These are phyloP conservation scores for Anastrepha ludens DNA, from an alignment of 1,140 invertebrate species.

Conservation along the genomic window DNA sequence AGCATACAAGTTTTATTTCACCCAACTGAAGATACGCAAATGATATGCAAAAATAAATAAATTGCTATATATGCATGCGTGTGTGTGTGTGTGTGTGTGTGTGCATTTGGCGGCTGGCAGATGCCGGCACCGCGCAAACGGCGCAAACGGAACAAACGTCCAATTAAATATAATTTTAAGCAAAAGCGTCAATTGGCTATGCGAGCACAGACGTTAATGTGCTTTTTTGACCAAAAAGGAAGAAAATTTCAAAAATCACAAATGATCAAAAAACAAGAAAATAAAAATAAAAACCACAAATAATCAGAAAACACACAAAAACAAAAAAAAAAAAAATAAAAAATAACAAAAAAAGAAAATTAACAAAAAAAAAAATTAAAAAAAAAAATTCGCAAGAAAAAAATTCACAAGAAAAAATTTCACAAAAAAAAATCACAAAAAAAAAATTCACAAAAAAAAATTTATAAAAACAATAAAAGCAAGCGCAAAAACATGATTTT, in stretches of 20 bases:
- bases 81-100: neutral
- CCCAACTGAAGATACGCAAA: neutral
- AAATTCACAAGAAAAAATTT: neutral
- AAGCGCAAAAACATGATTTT: neutral
- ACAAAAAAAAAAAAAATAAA: no score
- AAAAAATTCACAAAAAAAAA: neutral
- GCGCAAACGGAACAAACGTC: neutral
- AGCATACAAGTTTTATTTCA: neutral
- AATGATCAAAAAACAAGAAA: neutral
- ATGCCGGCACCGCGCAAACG: conserved; percentile 22
- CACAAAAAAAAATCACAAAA: neutral
- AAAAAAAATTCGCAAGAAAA: no score
- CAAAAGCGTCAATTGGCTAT: neutral
- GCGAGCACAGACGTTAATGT: neutral
- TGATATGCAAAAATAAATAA: conserved; percentile 3
- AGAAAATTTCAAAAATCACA: no score
- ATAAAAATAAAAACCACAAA: neutral
- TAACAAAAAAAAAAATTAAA: neutral
- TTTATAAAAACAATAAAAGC: neutral
- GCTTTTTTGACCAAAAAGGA: neutral
- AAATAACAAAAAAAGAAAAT: neutral
- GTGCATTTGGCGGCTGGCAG: conserved; percentile 4
- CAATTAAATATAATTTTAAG: neutral
- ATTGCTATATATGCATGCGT: neutral
- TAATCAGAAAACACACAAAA: no score